Conservation (phyloP, 2,113 vertebrate genomes). For the Melanerpes formicivorus region DNA sequence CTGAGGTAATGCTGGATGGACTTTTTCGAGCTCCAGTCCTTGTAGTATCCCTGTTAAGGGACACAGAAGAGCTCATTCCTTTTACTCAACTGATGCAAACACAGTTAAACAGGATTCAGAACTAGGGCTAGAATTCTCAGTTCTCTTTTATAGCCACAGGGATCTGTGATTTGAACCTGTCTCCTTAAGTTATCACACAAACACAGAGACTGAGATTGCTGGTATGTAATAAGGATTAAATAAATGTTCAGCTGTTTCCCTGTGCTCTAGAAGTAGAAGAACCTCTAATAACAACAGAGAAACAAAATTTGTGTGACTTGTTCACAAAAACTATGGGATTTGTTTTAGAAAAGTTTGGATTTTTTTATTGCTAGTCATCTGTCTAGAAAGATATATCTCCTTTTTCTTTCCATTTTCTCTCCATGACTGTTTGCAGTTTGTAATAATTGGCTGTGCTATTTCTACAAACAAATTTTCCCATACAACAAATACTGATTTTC, state of each 20-base stretch:
- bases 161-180: background rate
- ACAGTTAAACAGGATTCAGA: background rate
- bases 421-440: background rate
- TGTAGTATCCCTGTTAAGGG: background rate
- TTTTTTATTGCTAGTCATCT: background rate
- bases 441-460: background rate
- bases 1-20: background rate
- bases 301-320: background rate
- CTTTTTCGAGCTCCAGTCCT: background rate
- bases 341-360: background rate
- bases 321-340: background rate
- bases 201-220: background rate
- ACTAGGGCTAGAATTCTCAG: background rate
- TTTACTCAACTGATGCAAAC: background rate
- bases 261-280: background rate
- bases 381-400: background rate
- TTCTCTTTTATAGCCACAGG: background rate
- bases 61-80: background rate
- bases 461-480: background rate
- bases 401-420: background rate
- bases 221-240: background rate
- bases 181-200: background rate
- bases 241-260: background rate
- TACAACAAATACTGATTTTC: background rate
- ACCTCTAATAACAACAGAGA: background rate